These are phyloP conservation scores for Campylorhamphus procurvoides DNA, from an alignment of 2,113 vertebrate species.

Conservation along the genomic window DNA sequence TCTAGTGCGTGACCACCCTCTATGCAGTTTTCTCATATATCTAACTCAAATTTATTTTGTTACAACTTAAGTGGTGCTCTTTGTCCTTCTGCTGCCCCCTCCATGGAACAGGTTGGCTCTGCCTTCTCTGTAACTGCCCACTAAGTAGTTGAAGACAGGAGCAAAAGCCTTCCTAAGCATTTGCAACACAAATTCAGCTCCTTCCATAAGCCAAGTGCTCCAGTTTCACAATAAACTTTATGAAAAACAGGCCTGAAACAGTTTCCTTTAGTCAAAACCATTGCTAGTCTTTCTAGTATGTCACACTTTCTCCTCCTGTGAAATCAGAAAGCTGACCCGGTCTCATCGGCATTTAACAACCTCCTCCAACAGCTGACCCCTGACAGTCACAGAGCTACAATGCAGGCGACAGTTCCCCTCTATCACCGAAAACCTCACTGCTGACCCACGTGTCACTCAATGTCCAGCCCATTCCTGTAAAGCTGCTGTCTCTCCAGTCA, in stretches of 20 bases:
- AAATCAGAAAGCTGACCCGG: not conserved
- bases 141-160: not conserved
- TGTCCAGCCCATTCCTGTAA: not conserved
- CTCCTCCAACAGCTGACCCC: not conserved
- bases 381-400: not conserved
- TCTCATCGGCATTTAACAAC: not conserved
- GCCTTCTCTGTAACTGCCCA: not conserved
- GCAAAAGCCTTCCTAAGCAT: not conserved
- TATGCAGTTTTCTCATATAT: not conserved
- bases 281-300: not conserved
- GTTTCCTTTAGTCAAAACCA: not conserved
- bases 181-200: not conserved
- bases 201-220: not conserved
- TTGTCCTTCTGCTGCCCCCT: not conserved
- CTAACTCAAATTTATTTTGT: not conserved
- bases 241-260: not conserved
- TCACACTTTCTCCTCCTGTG: not conserved
- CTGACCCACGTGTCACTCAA: not conserved
- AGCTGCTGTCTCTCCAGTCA: not conserved
- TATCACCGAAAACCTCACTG: not conserved
- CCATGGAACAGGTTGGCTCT: not conserved
- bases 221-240: not conserved
- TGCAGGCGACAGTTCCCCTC: fast-evolving
- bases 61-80: not conserved
- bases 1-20: not conserved